Base-by-base conservation (phyloP, 2,113 vertebrate species). In the Helogale parvula region DNA sequence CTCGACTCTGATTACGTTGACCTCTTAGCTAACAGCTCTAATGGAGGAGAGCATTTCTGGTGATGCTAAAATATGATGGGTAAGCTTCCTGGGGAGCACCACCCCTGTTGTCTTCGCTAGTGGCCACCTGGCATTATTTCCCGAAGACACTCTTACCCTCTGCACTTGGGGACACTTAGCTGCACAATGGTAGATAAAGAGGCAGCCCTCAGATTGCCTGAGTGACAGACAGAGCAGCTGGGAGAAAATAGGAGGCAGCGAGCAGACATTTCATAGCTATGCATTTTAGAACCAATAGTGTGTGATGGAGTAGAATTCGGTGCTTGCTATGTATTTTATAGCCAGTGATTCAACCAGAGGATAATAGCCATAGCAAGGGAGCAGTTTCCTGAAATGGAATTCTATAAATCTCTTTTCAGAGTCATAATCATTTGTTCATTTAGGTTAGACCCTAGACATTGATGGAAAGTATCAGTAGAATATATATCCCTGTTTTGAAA, bases 401-500 rank as follows among this genome's bases (percentile, higher is more conserved):
- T 86, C 50, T 92, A 2, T 93, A 94, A 96, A 81, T 94, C 14
- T 81, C 16, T 84, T 95, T 95, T 57, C 45, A 68, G 89, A 92
- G 38, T 77, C 38, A 80, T 60, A 95, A 31, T 92, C 14, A 57
- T 84, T 97, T 93, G 33, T 52, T 72, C 85, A 81, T n/a, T 57
- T 86, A 94, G 45, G 17, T 84, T 86, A 90, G 31, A 80, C 29
- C 27, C 33, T 88, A 74, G 54, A 57, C 52, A 12, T 90, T 92
- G 19, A 69, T 88, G 76, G 84, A 88, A 91, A 84, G 5, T 89
- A 45, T 92, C 27, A 66, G 57, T 79, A 69, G 23, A 88, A 52
- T 96, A 57, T 95, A 23, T 86, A 54, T 85, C 2, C 38, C 29
- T 86, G 33, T 60, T 96, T 96, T 90, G 60, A 82, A 96, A 69